Percentiles rank a stretch among this genome's conserved stretches.
Conservation (phyloP, 2,797 vertebrate genomes). For the Ptychadena robeensis region DNA sequence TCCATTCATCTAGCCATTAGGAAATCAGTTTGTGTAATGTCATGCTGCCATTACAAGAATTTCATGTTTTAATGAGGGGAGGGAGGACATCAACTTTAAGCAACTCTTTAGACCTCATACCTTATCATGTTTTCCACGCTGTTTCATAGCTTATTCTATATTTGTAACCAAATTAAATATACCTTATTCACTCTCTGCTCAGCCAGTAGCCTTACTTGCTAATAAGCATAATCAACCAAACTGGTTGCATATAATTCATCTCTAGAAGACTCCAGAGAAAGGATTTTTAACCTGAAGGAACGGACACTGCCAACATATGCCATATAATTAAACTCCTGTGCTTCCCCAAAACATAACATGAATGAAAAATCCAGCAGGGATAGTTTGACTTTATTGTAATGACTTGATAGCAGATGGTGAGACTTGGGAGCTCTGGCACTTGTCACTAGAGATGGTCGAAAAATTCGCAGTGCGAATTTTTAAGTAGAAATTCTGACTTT, state of each 20-base stretch:
- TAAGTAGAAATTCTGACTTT: too few species aligned
- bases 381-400: not conserved
- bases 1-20: too few species aligned
- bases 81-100: too few species aligned
- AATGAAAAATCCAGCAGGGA: constrained; percentile 1
- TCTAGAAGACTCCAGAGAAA: too few species aligned
- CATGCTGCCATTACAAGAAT: too few species aligned
- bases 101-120: too few species aligned
- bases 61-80: too few species aligned
- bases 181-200: not conserved
- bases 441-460: too few species aligned
- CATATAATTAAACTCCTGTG: not conserved
- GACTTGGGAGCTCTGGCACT: not conserved
- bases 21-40: too few species aligned
- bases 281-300: not conserved
- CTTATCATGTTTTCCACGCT: too few species aligned
- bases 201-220: not conserved
- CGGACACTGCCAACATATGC: not conserved
- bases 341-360: not conserved
- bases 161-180: not conserved
- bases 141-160: too few species aligned
- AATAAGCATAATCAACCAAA: not conserved
- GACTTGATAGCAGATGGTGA: not conserved
- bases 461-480: too few species aligned
- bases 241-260: not conserved